Evolutionary conservation across 2,113 vertebrate genomes (phyloP), one percentile per base, ranked within the genome.

Genomic region (Syngnathus floridae): DNA sequence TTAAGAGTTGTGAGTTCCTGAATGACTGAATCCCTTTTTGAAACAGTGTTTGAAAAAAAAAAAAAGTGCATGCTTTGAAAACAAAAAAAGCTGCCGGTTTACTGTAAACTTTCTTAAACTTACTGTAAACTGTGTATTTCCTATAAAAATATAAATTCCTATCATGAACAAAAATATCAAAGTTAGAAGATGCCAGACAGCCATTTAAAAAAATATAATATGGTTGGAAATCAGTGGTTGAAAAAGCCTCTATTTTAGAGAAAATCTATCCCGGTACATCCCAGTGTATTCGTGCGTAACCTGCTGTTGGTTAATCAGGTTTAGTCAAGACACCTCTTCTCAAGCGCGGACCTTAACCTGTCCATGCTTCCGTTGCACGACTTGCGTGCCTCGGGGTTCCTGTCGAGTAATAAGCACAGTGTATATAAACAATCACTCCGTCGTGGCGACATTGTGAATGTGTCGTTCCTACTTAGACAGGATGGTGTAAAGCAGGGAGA

Each of bases 391-490:
- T 84, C 81, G 0, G 62, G n/a, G 62, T 80, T 83, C 67, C 90
- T 91, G 61, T 19, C 75, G 65, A 66, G 36, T 72, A 21, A 67
- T 0, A 58, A 46, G 13, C 0, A 19, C 1, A 9, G 40, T 22
- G 0, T 3, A 2, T 31, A 12, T 31, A 12, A 58, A 38, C 13
- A 58, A 36, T 19, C 56, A 8, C 35, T 4, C 16, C 35, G 1
- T 2, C 7, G 19, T 40, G 10, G 5, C 19, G 10, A 19, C 57
- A 40, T 40, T 5, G 10, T 40, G 4, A 40, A 26, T 5, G 6
- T 43, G 40, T 22, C 5, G 0, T 46, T 64, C 93, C 88, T 85
- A 99, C 96, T 93, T 95, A 85, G 93, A 92, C 62, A 95, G 49
- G 72, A 98, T 94, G 2, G 90, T 91, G 7, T 90, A 82, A 54